Evolutionary conservation across 2,797 vertebrate species (phyloP), one percentile per base, ranked within the genome.

Genomic region (Sebastes cheni): DNA sequence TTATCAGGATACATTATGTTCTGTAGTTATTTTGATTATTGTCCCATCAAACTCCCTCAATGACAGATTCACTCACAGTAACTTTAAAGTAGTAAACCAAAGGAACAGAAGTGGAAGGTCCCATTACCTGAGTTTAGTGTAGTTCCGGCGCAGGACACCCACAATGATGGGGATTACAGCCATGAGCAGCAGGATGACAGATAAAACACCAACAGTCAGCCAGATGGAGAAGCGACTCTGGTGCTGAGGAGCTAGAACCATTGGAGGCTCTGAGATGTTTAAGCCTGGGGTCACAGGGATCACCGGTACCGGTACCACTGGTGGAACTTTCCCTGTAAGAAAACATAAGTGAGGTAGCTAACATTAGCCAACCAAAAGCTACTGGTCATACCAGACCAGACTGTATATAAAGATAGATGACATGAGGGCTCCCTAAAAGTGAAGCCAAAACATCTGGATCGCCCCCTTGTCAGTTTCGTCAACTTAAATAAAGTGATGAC

Each of bases 261-360:
- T 1, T 13, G 23, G 6, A 12, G 2, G 2, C 5, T 34, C 6
- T n/a, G 77, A 62, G 11, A 6, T 29, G 32, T 67, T 66, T 2
- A 16, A 7, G 11, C 0, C 16, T 3, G 74, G 32, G 11, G 64
- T 72, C 22, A 60, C 39, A 46, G 39, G 39, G 39, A 18, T 46
- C 39, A 46, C 39, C 14, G 14, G 39, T 46, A 46, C 39, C 39
- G 2, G 39, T 18, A 46, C 68, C 27, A 72, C 65, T 6, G 72
- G 61, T 22, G 60, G 77, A 30, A 25, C 16, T 67, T 89, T 93
- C 90, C 86, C 94, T 95, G 80, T 8, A 67, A 60, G 22, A 85
- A 46, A 64, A 71, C 16, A 25, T 3, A 25, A 25, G 3, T 25
- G 25, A 25, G 25, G 25, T 25, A 25, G 25, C 25, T 25, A 25